Conservation (phyloP, 2,888 invertebrate genomes). For the Coelogynopora nodosa region DNA sequence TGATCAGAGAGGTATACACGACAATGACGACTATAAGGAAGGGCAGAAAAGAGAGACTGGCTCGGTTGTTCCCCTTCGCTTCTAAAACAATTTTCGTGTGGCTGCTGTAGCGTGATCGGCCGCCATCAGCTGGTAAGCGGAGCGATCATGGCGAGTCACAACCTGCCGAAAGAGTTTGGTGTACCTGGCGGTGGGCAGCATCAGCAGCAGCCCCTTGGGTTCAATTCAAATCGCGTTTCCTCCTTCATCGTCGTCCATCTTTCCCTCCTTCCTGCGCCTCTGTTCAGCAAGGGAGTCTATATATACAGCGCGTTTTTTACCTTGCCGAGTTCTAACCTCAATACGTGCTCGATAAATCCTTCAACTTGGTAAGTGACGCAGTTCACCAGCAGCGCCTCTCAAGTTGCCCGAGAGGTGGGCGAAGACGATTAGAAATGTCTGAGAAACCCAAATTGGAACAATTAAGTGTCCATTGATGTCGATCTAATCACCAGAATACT, state of each 20-base stretch:
- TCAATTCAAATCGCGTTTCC: no score
- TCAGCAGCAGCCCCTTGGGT: no score
- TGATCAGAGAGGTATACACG: no score
- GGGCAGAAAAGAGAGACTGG: no score
- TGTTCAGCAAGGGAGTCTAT: no score
- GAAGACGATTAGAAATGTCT: background rate
- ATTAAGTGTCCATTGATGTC: background rate
- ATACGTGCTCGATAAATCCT: background rate
- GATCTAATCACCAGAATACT: conserved; percentile 1
- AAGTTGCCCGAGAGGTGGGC: background rate
- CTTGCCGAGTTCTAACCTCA: no score
- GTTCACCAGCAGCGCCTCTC: background rate
- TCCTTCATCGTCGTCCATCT: background rate
- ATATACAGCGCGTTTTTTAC: no score
- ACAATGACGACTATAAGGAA: no score
- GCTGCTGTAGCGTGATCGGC: conserved; percentile 13
- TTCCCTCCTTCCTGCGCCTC: background rate
- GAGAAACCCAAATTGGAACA: background rate
- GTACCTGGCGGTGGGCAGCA: no score
- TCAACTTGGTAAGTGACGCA: background rate
- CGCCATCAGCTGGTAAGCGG: conserved; percentile 12
- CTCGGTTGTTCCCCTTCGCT: no score
- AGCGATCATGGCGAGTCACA: background rate
- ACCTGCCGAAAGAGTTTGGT: no score
- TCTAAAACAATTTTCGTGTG: no score